Base-by-base conservation (phyloP, 2,113 vertebrate genomes). In the Australoheros scitulus region DNA sequence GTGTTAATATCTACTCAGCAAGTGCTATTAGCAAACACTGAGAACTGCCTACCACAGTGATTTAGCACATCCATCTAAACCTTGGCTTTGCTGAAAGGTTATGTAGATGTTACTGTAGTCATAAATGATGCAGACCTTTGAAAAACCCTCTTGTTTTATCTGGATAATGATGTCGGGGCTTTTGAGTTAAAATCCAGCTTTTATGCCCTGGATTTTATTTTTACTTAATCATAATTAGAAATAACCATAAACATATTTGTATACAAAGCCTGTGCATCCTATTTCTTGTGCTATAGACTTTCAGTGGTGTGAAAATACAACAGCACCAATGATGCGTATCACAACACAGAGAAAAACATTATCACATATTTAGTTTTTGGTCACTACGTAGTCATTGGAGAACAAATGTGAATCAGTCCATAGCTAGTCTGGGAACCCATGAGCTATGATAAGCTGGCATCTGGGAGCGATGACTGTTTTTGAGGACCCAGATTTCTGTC, bases 1-100 rank as follows among this genome's bases (percentile, higher is more conserved):
- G 80, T 89, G 88, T 91, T 92, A 86, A 87, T 91, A 89, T 92
- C 92, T 91, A 93, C 94, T 95, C 95, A 95, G 93, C 93, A 94
- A 92, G 88, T 90, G 88, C 91, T 89, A 94, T 93, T 95, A 94
- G 89, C 88, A 92, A 88, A 87, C 85, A 82, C 59, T 63, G 89
- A 89, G 90, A 94, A 92, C 57, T 92, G 91, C 91, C 80, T 76
- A 86, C 77, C 55, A 10, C 88, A 59, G 83, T 89, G 89, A 91
- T 91, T 90, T 90, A 88, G 55, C 52, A 77, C 76, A 82, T 57
- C 56, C 76, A 70, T 74, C 83, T 72, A 55, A 29, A 74, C 52
- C 61, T 64, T 47, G 55, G 61, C 77, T 85, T 34, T 65, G 81
- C 52, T 81, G n/a, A 83, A 77, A 83, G 79, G 79, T 88, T 91